Base-by-base conservation (phyloP, 2,113 vertebrate species). In the Myotis brandtii region DNA sequence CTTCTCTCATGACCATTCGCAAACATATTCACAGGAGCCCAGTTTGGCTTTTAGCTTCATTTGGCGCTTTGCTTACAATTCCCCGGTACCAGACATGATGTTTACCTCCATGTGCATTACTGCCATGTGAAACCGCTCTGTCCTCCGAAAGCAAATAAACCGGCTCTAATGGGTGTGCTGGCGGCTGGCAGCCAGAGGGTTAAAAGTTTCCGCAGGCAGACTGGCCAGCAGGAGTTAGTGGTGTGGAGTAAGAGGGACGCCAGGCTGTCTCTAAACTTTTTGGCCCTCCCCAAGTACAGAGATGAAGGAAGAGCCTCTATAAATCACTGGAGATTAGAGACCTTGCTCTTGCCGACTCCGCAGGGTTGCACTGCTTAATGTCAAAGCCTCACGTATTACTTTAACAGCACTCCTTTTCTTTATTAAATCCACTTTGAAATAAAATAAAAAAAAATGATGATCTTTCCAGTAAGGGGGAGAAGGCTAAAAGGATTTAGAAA, bases 261-360 rank as follows among this genome's bases (percentile, higher is more conserved):
- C 99, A 99, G 99, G 93, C 99, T 99, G 99, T 99, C 99, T 99
- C 99, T 99, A 99, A 98, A 98, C 98, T 99, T 99, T 98, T 98
- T 99, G 99, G 99, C 99, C 99, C 99, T 99, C 98, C 99, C 98
- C 98, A 96, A 98, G 98, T 98, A 98, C 98, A 98, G 98, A 99
- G 99, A 99, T 98, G 98, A 99, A 99, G 99, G 99, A 99, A 99
- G 99, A 99, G 98, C 98, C 98, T 98, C 99, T 98, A 99, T 99
- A 99, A 99, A 99, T 99, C 99, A 99, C 99, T 97, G 98, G 99
- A 99, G 99, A 99, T 99, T 99, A 99, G 99, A 99, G 99, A 99
- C 99, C 99, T 99, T 98, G 98, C 99, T 99, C 98, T 98, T 99
- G 98, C 98, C 98, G 98, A 98, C 99, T 99, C 98, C 96, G 98